Base-by-base conservation (phyloP, 2,113 vertebrate species). In the Nannobrachium achirus region DNA sequence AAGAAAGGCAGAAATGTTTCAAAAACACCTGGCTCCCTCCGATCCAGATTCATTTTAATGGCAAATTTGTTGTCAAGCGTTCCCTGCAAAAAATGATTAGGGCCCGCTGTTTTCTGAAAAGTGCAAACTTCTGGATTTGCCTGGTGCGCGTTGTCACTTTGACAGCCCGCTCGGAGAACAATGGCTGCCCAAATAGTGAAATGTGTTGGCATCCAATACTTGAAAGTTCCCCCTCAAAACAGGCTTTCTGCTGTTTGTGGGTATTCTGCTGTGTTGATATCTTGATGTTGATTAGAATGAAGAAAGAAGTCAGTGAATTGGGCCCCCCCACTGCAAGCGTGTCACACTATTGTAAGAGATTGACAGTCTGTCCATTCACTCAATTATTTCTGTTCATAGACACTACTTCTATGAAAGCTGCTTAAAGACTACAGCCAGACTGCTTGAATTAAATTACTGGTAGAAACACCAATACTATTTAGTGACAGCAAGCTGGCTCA, bases 61-160 rank as follows among this genome's bases (percentile, higher is more conserved):
- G 91, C 82, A 90, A 92, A 93, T 92, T 90, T 90, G 89, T 93
- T 93, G 92, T 93, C 91, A 92, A 86, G 87, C 84, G 86, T 91
- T 89, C 84, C 86, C 84, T 41, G 25, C 58, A 66, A 78, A 33
- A 33, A 90, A 92, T 91, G 91, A 93, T 93, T 92, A 92, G 90
- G 90, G 73, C 88, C 88, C 59, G 82, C 88, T 89, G 89, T 84
- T 92, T 83, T 87, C 85, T 82, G 82, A 87, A 89, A 92, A 92
- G 90, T 87, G 87, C 86, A 85, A 91, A 93, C 88, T 88, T 86
- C 82, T 86, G 80, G 87, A 89, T 90, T 78, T 78, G 87, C 88
- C 85, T 81, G 84, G 81, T 77, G 86, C 69, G 77, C 86, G 76
- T 81, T 90, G 92, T 91, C 91, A 91, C 82, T 88, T 73, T 92